Conservation (phyloP, 2,113 vertebrate genomes). For the Sinocyclocheilus maitianheensis region DNA sequence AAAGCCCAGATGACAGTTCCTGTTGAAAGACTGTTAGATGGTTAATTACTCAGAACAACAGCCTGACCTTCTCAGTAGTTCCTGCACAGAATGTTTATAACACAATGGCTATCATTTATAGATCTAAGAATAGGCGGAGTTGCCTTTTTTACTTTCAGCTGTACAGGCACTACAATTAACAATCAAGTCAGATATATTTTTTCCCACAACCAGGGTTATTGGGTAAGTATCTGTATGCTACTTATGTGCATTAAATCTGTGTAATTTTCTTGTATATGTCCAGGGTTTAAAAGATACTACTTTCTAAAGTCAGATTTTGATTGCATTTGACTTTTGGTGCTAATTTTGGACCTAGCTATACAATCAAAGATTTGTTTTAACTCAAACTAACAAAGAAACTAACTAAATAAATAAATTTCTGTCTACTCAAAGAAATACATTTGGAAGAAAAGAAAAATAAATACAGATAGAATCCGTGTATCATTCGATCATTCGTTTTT, state of each 20-base stretch:
- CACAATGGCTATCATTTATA: conserved; percentile 1
- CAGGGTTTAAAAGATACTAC: not conserved
- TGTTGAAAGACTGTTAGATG: conserved; percentile 57
- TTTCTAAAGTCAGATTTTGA: not conserved
- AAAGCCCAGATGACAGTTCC: conserved; percentile 52
- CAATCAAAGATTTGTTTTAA: too few species aligned
- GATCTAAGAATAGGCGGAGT: not conserved
- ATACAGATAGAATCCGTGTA: not conserved
- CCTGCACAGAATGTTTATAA: conserved; percentile 9
- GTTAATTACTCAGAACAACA: conserved; percentile 67
- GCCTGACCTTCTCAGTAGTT: conserved; percentile 65
- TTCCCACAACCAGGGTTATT: not conserved
- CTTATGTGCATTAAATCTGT: not conserved
- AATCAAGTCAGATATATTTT: not conserved
- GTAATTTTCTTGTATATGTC: not conserved
- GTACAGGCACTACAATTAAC: not conserved
- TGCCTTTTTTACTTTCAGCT: not conserved
- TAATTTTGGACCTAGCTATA: not conserved
- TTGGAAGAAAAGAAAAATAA: not conserved
- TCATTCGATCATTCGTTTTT: too few species aligned
- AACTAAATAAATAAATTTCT: not conserved
- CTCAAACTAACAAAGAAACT: not conserved
- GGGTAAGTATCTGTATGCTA: not conserved
- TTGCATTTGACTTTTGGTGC: not conserved
- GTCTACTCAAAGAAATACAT: not conserved